Base-by-base conservation (phyloP, 2,113 vertebrate species). In the Odobenus rosmarus region DNA sequence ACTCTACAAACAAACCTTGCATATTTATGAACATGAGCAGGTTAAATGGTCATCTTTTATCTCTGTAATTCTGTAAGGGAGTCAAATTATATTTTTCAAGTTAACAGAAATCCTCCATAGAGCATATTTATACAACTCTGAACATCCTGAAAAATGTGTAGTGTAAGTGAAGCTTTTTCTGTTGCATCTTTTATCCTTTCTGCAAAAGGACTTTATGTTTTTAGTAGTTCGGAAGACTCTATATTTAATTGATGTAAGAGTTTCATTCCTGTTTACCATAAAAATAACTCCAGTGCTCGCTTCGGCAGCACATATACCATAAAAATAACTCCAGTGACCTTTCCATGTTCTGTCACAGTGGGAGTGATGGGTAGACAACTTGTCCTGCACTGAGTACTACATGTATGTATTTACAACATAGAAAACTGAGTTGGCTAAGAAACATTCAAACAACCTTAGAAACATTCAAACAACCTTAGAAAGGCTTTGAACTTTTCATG, bases 271-370 rank as follows among this genome's bases (percentile, higher is more conserved):
- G 67, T 93, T 83, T 93, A 36, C 53, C 46, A 62, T 84, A 69
- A 96, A 81, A 69, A 82, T 74, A 97, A 76, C 18, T 80, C 19
- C 24, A 23, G 23, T 84, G 91, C 46, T 46, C 7, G 1, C 46
- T 46, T 46, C 6, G 46, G 46, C 46, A 46, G 46, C 46, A 46
- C 46, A 46, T 46, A 46, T 8, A 46, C 46, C 61, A 62, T 84
- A 69, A 96, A 81, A 69, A 82, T 79, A 97, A 76, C 18, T 80
- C 19, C 24, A 23, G 23, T 84, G 91, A 94, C 51, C 82, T 90
- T 87, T 49, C 26, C 57, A 55, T 91, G 51, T 95, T 80, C 76
- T 83, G 26, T 95, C 93, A 92, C 57, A 93, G 42, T 14, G 15
- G 55, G 31, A 97, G 46, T 71, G 91, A 97, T 18, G 24, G 59